Percentiles rank a stretch among this genome's conserved stretches.
These are phyloP conservation scores for Geotrypetes seraphini DNA, from an alignment of 2,797 vertebrate species.

Conservation along the genomic window DNA sequence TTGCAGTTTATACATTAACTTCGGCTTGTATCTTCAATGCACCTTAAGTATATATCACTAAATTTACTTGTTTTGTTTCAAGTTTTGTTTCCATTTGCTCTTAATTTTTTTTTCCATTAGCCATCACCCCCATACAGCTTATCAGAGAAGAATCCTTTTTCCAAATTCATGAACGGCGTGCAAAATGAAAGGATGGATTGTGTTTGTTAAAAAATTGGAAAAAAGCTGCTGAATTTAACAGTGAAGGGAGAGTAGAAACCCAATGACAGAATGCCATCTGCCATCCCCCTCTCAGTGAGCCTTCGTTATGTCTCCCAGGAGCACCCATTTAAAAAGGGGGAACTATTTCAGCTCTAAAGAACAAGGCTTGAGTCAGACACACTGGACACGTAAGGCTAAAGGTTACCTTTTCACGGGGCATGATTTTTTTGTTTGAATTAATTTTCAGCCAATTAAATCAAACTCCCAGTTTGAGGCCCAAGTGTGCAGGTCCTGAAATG, in stretches of 20 bases:
- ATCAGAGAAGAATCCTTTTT: too few relatives aligned
- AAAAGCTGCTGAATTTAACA: neutral
- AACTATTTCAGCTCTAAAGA: conserved; percentile 32
- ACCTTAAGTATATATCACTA: too few relatives aligned
- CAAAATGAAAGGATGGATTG: too few relatives aligned
- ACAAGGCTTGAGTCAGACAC: conserved; percentile 32
- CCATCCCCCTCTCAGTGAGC: conserved; percentile 6
- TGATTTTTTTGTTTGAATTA: conserved; percentile 46
- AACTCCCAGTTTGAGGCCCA: conserved; percentile 27
- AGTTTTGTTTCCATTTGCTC: too few relatives aligned
- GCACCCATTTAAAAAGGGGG: conserved; percentile 26
- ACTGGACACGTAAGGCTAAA: conserved; percentile 31
- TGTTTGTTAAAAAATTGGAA: too few relatives aligned
- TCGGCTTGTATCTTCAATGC: too few relatives aligned
- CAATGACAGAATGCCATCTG: neutral
- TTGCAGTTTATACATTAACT: too few relatives aligned
- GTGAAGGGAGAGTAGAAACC: neutral
- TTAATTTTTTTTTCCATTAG: too few relatives aligned
- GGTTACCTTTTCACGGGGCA: conserved; percentile 46
- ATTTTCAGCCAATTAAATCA: conserved; percentile 54
- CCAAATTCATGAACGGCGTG: too few relatives aligned
- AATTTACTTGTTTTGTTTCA: too few relatives aligned
- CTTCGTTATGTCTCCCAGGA: conserved; percentile 23
- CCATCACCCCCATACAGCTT: too few relatives aligned
- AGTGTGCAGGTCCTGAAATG: conserved; percentile 26